Evolutionary conservation across 2,888 invertebrate genomes (phyloP), one percentile per base, ranked within the genome.

Genomic region (Anarsia innoxiella): DNA sequence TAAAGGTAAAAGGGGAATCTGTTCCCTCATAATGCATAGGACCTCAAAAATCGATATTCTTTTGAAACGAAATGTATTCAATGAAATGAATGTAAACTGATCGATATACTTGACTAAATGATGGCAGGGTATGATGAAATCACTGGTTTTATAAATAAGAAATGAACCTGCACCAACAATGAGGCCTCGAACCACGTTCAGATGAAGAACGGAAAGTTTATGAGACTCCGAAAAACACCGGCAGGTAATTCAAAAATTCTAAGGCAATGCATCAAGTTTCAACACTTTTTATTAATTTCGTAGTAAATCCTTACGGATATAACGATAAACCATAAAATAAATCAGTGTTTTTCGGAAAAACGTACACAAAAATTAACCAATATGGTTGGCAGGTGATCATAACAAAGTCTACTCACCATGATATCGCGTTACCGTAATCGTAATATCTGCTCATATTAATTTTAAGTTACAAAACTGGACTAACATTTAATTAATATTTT

Each of bases 391-490:
- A 66, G 51, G 52, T 48, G 41, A 46, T 42, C 46, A 56, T 58
- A 61, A 44, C 49, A 49, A 53, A 56, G 42, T 53, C 49, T 58
- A 83, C 86, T 85, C 51, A 86, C 86, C 86, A 86, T 76, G 86
- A 82, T 74, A 86, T 74, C 59, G 76, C 79, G 71, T 76, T 86
- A 70, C 76, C 67, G 72, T 79, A 86, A 75, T 86, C 86, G 77
- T 78, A 86, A 77, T 85, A 86, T 73, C 86, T 79, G 72, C 78
- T 86, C 86, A 86, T 86, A 71, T 70, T 79, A 69, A 65, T 51
- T 67, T 61, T 63, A 65, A 62, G 58, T 66, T 63, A 59, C 9
- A 59, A 61, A 65, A 53, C 52, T 61, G 55, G 63, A 67, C 63
- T 64, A 59, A 67, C 69, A 70, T 67, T 73, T 58, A 68, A 56